phyloP scores from a whole-genome alignment of 2,113 vertebrate genomes.

The Gila orcuttii region DNA sequence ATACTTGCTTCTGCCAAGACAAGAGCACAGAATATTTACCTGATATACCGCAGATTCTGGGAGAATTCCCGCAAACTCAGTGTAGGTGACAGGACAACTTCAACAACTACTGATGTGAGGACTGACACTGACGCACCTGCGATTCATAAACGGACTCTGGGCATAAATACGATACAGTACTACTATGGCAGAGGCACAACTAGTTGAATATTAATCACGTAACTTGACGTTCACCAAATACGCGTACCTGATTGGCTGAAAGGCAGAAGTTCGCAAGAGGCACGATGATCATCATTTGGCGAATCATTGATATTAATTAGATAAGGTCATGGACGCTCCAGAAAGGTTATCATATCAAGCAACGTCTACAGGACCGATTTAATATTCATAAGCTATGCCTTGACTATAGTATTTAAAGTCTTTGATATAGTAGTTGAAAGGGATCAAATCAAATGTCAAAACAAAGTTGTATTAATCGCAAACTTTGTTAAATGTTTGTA shows the following conservation, averaged over 20 bases:
- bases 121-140: not conserved
- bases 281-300: not conserved
- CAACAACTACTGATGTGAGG: not conserved
- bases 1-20: not conserved
- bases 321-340: not conserved
- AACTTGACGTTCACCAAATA: not conserved
- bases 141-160: not conserved
- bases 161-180: not conserved
- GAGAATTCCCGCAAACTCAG: too few relatives aligned
- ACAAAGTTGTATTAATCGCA: not conserved
- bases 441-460: not conserved
- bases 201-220: not conserved
- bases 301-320: not conserved
- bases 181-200: not conserved
- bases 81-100: too few relatives aligned
- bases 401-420: not conserved
- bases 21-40: conserved; percentile 5
- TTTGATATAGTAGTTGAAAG: not conserved
- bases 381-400: not conserved
- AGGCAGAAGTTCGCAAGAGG: not conserved
- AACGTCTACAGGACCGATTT: not conserved
- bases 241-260: not conserved
- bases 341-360: not conserved
- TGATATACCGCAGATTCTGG: not conserved
- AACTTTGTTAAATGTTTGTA: not conserved